Base-by-base conservation (phyloP, 1,140 invertebrate genomes). In the Meloidogyne floridensis region DNA sequence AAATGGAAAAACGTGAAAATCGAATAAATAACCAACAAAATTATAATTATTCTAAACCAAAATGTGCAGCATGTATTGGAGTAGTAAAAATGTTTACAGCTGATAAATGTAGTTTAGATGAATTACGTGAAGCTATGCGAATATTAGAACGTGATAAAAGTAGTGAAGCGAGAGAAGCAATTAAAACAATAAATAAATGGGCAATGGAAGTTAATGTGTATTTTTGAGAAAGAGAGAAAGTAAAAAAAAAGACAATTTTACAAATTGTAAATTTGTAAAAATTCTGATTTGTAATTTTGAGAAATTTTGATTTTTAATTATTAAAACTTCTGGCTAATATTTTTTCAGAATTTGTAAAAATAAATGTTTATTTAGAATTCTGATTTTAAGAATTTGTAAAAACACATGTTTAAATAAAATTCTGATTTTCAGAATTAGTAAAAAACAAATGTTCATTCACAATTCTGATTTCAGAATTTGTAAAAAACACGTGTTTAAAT, bases 1-100 rank as follows among this genome's bases (percentile, higher is more conserved):
- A 81, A 51, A 56, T 86, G 32, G 75, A 73, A 80, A 75, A 78
- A 11, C 65, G 76, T 15, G 85, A 80, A 20, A 72, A 80, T 32
- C 20, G 84, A 65, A 10, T n/a, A 1, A 59, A 59, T 15, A 54
- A 54, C 11, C 53, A 54, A 54, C 53, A 54, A 54, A 11, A 59
- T 53, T 2, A 56, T 72, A 59, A 81, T 18, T 81, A 79, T 76
- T 72, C 75, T 11, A 72, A 32, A 13, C 86, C 80, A 54, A 87
- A 85, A 56, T 54, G 72, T 18, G 85, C 84, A 47, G 59, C 85
- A 2, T 87, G 84, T 56, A 72, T 87, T 11, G 85, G 85, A 13
- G 86, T 86, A 3, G 59, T 86, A 32, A 84, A 86, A 72, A 54
- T 87, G 77, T 86, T 86, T 77, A 71, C 82, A 56, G 78, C 78